These are phyloP conservation scores for Spilarctia lutea DNA, from an alignment of 2,888 invertebrate genomes.

Conservation along the genomic window DNA sequence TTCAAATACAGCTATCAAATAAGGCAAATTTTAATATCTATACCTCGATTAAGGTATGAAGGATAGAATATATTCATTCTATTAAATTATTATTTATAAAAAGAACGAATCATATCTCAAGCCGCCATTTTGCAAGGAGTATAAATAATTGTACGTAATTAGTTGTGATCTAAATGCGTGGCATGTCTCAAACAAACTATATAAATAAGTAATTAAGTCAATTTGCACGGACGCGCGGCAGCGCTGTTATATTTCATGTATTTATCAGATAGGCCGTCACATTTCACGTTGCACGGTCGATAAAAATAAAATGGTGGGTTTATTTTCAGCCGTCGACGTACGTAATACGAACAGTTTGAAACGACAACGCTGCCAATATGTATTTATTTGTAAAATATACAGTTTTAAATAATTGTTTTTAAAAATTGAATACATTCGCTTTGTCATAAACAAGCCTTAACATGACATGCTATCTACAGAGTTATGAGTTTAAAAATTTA, in stretches of 20 bases:
- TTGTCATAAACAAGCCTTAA: neutral
- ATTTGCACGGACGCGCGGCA: slow-evolving; percentile 61
- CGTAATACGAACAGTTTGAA: slow-evolving; percentile 37
- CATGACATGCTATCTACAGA: neutral
- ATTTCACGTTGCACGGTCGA: slow-evolving; percentile 58
- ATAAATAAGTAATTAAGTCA: slow-evolving; percentile 55
- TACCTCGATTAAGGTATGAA: neutral
- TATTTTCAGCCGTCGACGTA: slow-evolving; percentile 60
- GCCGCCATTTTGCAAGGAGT: neutral
- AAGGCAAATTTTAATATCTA: neutral
- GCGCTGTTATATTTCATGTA: slow-evolving; percentile 65
- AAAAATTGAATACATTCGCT: neutral
- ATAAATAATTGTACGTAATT: slow-evolving; percentile 18
- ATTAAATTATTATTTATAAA: neutral
- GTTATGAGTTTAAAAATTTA: neutral
- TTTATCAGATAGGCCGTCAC: slow-evolving; percentile 73
- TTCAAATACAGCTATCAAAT: neutral
- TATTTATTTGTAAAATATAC: slow-evolving; percentile 7
- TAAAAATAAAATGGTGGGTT: slow-evolving; percentile 67
- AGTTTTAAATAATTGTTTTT: neutral
- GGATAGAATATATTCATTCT: neutral
- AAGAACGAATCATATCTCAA: neutral
- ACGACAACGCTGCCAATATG: neutral
- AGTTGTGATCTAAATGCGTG: slow-evolving; percentile 26
- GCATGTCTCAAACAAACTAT: slow-evolving; percentile 22